These are phyloP conservation scores for Rhodophaea formosa DNA, from an alignment of 2,888 invertebrate species.

Conservation along the genomic window DNA sequence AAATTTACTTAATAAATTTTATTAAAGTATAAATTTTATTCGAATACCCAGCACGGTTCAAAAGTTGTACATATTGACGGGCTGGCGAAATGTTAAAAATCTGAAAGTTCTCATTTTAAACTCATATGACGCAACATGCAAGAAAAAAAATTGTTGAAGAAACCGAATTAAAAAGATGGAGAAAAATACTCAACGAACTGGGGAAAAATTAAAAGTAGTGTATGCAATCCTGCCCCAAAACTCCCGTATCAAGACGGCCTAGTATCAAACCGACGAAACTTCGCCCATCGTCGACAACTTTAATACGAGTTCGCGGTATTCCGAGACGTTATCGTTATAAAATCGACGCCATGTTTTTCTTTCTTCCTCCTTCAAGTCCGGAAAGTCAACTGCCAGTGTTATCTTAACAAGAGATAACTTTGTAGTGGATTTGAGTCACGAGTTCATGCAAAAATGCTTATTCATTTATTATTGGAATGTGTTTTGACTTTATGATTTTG, in stretches of 20 bases:
- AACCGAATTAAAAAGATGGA: too few species aligned
- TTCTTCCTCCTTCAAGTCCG: conserved; percentile 29
- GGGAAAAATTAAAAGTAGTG: too few species aligned
- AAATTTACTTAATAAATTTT: too few species aligned
- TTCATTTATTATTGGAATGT: background rate
- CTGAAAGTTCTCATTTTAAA: too few species aligned
- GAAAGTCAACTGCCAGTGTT: conserved; percentile 24
- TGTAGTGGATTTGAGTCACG: conserved; percentile 9
- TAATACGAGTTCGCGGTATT: conserved; percentile 59
- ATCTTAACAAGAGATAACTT: conserved; percentile 26
- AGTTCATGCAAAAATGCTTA: background rate
- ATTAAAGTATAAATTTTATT: too few species aligned
- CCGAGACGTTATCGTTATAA: conserved; percentile 56
- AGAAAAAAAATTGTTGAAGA: too few species aligned
- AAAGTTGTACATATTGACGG: too few species aligned
- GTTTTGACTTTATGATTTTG: background rate
- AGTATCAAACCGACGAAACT: conserved; percentile 51
- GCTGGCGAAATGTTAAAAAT: too few species aligned
- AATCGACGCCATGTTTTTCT: conserved; percentile 52
- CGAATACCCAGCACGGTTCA: too few species aligned
- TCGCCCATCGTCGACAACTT: conserved; percentile 55
- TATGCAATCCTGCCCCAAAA: conserved; percentile 32
- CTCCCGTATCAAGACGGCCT: conserved; percentile 49
- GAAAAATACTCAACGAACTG: too few species aligned
- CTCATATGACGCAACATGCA: too few species aligned